phyloP scores from a whole-genome alignment of 2,888 invertebrate species.

The Oligia latruncula region DNA sequence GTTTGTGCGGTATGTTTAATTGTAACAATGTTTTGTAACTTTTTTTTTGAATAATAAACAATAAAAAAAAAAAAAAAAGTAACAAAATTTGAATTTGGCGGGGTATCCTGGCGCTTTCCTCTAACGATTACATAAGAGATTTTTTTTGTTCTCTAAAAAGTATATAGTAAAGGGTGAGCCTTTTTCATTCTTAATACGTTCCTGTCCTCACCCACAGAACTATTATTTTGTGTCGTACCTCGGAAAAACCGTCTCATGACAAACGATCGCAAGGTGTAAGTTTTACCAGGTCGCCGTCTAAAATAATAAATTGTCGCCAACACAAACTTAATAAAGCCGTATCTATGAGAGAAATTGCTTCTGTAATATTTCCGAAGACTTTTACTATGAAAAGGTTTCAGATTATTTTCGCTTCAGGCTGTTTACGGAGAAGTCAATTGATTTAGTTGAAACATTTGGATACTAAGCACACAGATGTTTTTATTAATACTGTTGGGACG shows the following conservation, averaged over 20 bases:
- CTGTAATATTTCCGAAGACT: conserved; percentile 47
- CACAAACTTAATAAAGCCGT: conserved; percentile 64
- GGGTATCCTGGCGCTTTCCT: background rate
- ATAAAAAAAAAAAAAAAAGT: too few species aligned
- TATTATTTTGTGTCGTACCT: conserved; percentile 48
- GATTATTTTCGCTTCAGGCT: conserved; percentile 23
- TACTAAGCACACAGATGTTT: conserved; percentile 4
- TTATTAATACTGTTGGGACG: background rate
- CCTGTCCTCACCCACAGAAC: conserved; percentile 30
- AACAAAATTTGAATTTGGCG: background rate
- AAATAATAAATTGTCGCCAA: conserved; percentile 65
- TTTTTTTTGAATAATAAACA: too few species aligned
- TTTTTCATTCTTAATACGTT: conserved; percentile 38
- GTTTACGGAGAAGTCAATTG: conserved; percentile 14
- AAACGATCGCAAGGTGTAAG: conserved; percentile 61
- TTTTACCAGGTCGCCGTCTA: conserved; percentile 55
- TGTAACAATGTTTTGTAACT: too few species aligned
- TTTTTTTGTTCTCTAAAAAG: background rate
- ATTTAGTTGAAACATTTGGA: conserved; percentile 2
- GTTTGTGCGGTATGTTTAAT: too few species aligned
- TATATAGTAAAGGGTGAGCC: background rate
- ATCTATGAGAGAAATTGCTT: conserved; percentile 56
- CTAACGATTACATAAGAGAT: background rate
- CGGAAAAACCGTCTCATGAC: conserved; percentile 62
- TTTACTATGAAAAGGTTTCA: conserved; percentile 25